Evolutionary conservation across 2,888 invertebrate genomes (phyloP).

Genomic region (Eudemis profundana): DNA sequence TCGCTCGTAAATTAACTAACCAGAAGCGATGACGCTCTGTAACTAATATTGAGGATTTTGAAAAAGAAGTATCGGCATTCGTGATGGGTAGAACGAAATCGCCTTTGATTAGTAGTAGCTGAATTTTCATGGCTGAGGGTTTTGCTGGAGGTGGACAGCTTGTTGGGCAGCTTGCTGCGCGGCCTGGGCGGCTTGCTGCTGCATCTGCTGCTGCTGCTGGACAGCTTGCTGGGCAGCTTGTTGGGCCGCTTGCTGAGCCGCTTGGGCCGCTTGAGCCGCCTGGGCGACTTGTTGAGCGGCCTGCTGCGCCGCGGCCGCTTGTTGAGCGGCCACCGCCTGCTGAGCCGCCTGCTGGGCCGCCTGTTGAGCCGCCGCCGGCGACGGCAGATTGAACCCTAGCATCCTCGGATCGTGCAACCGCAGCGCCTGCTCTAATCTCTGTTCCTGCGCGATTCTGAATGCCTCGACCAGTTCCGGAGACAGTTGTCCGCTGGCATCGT

Average conservation of each 20-base stretch:
- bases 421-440: constrained; percentile 92
- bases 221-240: constrained; percentile 58
- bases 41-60: constrained; percentile 52
- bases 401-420: constrained; percentile 93
- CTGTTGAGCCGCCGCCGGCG: constrained; percentile 68
- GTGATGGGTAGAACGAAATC: constrained; percentile 67
- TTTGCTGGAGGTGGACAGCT: constrained; percentile 84
- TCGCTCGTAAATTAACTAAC: constrained; percentile 65
- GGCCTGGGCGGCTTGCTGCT: constrained; percentile 65
- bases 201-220: constrained; percentile 65
- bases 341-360: constrained; percentile 68
- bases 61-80: constrained; percentile 49
- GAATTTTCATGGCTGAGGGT: constrained; percentile 91
- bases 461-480: constrained; percentile 90
- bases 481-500: constrained; percentile 83
- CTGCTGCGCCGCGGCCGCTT: constrained; percentile 54
- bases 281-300: constrained; percentile 56
- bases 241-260: constrained; percentile 54
- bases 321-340: constrained; percentile 61
- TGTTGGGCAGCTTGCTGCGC: constrained; percentile 80
- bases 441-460: constrained; percentile 89
- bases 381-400: constrained; percentile 89
- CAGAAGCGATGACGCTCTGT: constrained; percentile 74
- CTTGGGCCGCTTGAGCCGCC: constrained; percentile 58
- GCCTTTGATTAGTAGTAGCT: constrained; percentile 90